Percentiles rank a stretch among this genome's conserved stretches.
phyloP scores from a whole-genome alignment of 2,888 invertebrate genomes.

The Pollenia labialis region DNA sequence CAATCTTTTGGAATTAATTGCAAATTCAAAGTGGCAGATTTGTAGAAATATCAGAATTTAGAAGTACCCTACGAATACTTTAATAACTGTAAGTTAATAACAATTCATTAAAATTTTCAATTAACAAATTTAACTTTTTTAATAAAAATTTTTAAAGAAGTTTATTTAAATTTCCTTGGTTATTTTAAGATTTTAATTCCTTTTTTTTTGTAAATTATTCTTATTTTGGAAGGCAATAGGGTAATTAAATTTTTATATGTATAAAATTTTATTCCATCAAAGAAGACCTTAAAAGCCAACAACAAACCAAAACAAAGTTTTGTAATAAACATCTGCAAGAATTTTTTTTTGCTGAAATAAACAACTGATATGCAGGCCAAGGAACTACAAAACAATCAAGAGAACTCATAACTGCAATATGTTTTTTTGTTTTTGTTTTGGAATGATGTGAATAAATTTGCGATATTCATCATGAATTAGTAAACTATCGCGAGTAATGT shows the following conservation, averaged over 20 bases:
- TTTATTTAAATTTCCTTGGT: too few relatives aligned
- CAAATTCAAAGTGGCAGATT: too few relatives aligned
- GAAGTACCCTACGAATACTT: too few relatives aligned
- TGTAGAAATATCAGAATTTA: too few relatives aligned
- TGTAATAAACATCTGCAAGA: constrained; percentile 58
- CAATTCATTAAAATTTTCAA: too few relatives aligned
- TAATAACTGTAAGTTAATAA: too few relatives aligned
- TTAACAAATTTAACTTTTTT: too few relatives aligned
- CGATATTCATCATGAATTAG: constrained; percentile 20
- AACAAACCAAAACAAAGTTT: constrained; percentile 70
- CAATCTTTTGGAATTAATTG: constrained; percentile 14
- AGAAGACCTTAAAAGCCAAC: constrained; percentile 26
- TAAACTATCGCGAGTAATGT: constrained; percentile 1
- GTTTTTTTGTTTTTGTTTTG: background rate
- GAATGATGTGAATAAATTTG: constrained; percentile 36
- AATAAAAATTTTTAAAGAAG: too few relatives aligned
- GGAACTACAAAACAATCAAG: constrained; percentile 26
- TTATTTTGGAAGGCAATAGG: background rate
- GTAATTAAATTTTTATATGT: background rate
- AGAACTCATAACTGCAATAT: constrained; percentile 52
- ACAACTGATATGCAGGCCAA: constrained; percentile 44
- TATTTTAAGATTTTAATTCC: too few relatives aligned
- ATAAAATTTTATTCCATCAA: background rate
- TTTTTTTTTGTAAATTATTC: too few relatives aligned
- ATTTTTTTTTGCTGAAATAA: constrained; percentile 26